These are phyloP conservation scores for Graptemys geographica DNA, from an alignment of 2,797 vertebrate genomes.

Conservation along the genomic window DNA sequence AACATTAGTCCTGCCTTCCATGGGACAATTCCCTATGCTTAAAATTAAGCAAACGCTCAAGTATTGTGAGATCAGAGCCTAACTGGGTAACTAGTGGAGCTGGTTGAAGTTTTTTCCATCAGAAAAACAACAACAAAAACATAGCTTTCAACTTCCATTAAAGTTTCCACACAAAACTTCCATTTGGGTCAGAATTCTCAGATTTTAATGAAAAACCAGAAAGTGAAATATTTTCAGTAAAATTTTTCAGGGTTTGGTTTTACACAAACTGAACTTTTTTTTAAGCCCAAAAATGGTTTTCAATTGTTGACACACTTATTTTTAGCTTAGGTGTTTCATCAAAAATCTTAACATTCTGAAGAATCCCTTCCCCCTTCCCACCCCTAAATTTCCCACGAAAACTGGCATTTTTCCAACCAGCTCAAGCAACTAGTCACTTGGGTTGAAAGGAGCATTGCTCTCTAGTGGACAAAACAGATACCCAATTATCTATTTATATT, in stretches of 20 bases:
- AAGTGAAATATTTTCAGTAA: neutral
- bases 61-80: neutral
- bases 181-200: neutral
- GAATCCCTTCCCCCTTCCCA: fast-evolving
- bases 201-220: neutral
- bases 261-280: neutral
- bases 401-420: neutral
- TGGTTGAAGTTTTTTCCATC: too few relatives aligned
- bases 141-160: too few relatives aligned
- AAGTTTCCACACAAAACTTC: too few relatives aligned
- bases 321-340: neutral
- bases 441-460: neutral
- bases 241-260: neutral
- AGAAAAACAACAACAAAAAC: too few relatives aligned
- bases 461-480: neutral
- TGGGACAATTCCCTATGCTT: too few relatives aligned
- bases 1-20: neutral
- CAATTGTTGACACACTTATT: neutral
- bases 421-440: neutral
- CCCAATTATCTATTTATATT: neutral
- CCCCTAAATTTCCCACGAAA: neutral
- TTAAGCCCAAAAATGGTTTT: neutral
- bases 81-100: neutral
- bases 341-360: neutral
- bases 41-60: neutral